Evolutionary conservation across 1,140 invertebrate genomes (phyloP).

Genomic region (Leptopilina boulardi): DNA sequence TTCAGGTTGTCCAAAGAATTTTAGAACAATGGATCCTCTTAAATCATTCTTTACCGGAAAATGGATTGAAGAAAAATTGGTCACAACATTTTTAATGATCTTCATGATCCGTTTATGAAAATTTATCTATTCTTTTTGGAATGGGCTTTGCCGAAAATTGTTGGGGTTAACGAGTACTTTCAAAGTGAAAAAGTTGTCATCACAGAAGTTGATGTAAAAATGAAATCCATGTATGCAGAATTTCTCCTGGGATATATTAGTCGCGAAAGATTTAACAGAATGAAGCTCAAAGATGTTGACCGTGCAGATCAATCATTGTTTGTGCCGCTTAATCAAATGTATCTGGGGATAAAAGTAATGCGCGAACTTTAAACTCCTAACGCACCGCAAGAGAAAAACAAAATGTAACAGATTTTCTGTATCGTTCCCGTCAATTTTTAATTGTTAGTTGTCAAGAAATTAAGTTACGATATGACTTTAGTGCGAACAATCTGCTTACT

Average conservation of each 20-base stretch:
- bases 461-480: background rate
- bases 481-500: background rate
- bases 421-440: background rate
- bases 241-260: background rate
- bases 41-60: conserved; percentile 40
- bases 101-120: conserved; percentile 47
- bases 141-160: conserved; percentile 40
- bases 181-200: conserved; percentile 36
- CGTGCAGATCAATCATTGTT: conserved; percentile 34
- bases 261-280: background rate
- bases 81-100: conserved; percentile 38
- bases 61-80: conserved; percentile 36
- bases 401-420: background rate
- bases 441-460: background rate
- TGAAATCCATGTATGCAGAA: background rate
- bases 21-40: conserved; percentile 48
- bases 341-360: conserved; percentile 10
- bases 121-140: conserved; percentile 43
- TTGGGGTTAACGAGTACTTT: conserved; percentile 37
- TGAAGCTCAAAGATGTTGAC: background rate
- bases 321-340: conserved; percentile 13
- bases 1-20: conserved; percentile 41
- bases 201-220: conserved; percentile 35
- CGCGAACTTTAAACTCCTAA: background rate
- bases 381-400: background rate